Conservation (phyloP, 2,113 vertebrate genomes). For the Butorides virescens region DNA sequence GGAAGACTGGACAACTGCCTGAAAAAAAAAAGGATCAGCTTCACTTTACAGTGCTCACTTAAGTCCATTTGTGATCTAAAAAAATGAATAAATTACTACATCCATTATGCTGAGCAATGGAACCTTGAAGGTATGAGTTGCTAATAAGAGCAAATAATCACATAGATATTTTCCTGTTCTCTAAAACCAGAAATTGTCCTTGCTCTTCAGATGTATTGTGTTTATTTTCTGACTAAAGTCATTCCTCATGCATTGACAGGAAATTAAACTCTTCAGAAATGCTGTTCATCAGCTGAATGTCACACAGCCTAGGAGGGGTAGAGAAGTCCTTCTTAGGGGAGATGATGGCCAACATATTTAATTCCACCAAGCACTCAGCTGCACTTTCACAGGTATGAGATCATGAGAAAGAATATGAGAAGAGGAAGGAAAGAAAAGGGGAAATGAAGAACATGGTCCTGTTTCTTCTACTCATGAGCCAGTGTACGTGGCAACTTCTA, state of each 20-base stretch:
- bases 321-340: background rate
- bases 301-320: background rate
- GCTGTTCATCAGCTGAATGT: background rate
- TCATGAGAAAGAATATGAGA: background rate
- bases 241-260: background rate
- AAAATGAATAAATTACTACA: background rate
- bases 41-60: background rate
- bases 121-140: background rate
- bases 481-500: background rate
- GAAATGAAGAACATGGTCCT: background rate
- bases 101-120: background rate
- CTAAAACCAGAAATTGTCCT: background rate
- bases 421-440: background rate
- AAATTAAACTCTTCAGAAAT: conserved; percentile 7
- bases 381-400: background rate
- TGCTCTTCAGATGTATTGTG: background rate
- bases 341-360: background rate
- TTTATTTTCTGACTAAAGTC: conserved; percentile 18
- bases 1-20: conserved; percentile 36
- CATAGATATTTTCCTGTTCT: background rate
- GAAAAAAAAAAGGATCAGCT: background rate
- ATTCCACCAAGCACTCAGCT: background rate
- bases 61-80: background rate
- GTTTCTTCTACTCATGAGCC: background rate
- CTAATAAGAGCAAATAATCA: background rate